Evolutionary conservation across 2,113 vertebrate genomes (phyloP), one percentile per base, ranked within the genome.

Genomic region (Sinocyclocheilus anophthalmus): DNA sequence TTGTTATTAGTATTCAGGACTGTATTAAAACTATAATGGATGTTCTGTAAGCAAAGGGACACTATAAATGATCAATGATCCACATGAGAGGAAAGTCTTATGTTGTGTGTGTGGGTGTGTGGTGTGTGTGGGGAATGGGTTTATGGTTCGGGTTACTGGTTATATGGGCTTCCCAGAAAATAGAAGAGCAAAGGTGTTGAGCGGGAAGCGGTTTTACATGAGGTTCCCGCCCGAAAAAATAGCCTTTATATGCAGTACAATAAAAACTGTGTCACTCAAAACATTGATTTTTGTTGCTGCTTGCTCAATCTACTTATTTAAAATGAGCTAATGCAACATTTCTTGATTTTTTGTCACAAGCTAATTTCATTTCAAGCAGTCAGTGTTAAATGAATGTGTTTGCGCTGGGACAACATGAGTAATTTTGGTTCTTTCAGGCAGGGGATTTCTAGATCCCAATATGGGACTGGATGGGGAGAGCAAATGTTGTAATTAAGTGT

Each of bases 1-100:
- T 16, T 30, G 37, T 13, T 67, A 87, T 88, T 90, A 87, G 83
- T 82, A 89, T 89, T 85, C 86, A 87, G 50, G 22, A 63, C 86
- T 67, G 48, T 37, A 57, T 78, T 33, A 78, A 78, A 53, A 22
- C 50, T 55, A 18, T 57, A 78, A 55, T 20, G 14, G 14, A 79
- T 75, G 77, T 57, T 26, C 50, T 48, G 13, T 53, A 84, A 88
- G 79, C n/a, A 87, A 86, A 63, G 20, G 59, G 45, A 63, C 70
- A 55, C n/a, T 48, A 85, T 88, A 59, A 59, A 79, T 57, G 37
- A 50, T 30, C 67, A 83, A 65, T 76, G 67, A 55, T 84, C 37
- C 37, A 24, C 48, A 18, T 73, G 84, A 30, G 73, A 45, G 20
- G 18, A 48, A 33, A 70, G 67, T 76, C 70, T 76, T 26, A 1